Percentiles rank a stretch among this genome's conserved stretches.
Evolutionary conservation across 2,797 vertebrate species (phyloP).

Genomic region (Saguinus oedipus): DNA sequence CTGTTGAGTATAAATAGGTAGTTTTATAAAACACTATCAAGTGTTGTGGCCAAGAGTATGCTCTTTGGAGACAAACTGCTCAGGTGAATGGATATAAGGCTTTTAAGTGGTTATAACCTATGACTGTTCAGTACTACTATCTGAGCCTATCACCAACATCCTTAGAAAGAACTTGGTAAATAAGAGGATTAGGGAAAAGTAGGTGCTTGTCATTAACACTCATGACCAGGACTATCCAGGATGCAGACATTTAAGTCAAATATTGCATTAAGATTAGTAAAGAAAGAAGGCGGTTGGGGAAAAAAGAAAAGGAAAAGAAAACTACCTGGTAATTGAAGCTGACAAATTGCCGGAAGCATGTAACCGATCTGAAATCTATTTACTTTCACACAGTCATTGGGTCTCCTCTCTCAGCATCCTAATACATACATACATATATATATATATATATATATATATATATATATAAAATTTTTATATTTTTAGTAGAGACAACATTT

Average conservation of each 20-base stretch:
- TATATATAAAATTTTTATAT: no score
- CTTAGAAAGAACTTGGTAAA: conserved; percentile 1
- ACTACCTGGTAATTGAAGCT: neutral
- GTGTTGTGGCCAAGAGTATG: neutral
- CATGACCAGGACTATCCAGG: neutral
- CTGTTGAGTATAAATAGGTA: neutral
- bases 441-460: no score
- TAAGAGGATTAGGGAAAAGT: neutral
- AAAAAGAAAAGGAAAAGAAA: neutral
- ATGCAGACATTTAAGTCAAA: neutral
- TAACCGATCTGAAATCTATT: neutral
- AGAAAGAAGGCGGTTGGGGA: neutral
- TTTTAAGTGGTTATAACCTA: neutral
- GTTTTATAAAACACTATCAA: neutral
- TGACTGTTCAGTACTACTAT: neutral
- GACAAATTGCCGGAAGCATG: neutral
- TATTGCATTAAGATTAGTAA: neutral
- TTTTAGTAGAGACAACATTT: neutral
- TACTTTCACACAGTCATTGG: neutral
- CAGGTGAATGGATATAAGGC: neutral
- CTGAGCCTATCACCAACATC: neutral
- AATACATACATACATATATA: neutral
- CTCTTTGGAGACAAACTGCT: neutral
- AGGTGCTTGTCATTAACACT: neutral
- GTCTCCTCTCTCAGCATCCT: neutral